Percentiles rank a stretch among this genome's conserved stretches.
phyloP scores from a whole-genome alignment of 1,140 invertebrate species.

The Brachionus plicatilis region DNA sequence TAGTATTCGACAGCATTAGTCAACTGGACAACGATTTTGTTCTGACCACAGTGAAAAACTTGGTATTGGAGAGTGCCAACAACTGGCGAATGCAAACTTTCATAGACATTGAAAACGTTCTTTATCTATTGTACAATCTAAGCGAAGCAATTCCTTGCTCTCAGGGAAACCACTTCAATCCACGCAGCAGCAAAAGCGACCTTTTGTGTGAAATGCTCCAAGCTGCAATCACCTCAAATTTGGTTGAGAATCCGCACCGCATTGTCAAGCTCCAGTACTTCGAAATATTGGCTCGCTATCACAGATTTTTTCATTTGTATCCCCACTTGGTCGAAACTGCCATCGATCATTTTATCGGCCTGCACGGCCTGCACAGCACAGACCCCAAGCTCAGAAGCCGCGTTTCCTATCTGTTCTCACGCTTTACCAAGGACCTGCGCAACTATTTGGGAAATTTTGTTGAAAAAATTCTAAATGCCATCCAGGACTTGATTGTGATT shows the following conservation, averaged over 20 bases:
- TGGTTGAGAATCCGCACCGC: not conserved
- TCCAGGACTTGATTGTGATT: slow-evolving; percentile 59
- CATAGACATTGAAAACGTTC: slow-evolving; percentile 60
- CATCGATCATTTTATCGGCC: slow-evolving; percentile 58
- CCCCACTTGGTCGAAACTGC: slow-evolving; percentile 18
- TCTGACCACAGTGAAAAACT: slow-evolving; percentile 54
- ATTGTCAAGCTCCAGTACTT: slow-evolving; percentile 22
- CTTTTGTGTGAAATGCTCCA: slow-evolving; percentile 14
- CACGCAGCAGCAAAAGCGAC: slow-evolving; percentile 6
- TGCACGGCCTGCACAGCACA: slow-evolving; percentile 57
- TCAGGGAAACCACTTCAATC: slow-evolving; percentile 34
- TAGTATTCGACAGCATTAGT: slow-evolving; percentile 61
- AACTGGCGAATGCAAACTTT: slow-evolving; percentile 57
- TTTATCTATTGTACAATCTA: slow-evolving; percentile 59
- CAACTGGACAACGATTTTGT: slow-evolving; percentile 58
- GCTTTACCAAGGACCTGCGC: slow-evolving; percentile 58
- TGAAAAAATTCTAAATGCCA: slow-evolving; percentile 57
- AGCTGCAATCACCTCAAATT: not conserved
- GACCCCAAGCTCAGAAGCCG: slow-evolving; percentile 58
- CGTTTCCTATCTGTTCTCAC: slow-evolving; percentile 59
- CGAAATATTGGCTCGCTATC: not conserved
- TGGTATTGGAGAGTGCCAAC: slow-evolving; percentile 55
- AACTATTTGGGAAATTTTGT: slow-evolving; percentile 55
- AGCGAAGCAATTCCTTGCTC: slow-evolving; percentile 58
- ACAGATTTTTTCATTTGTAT: slow-evolving; percentile 38